Evolutionary conservation across 2,113 vertebrate genomes (phyloP).

Genomic region (Puffinus mauretanicus): DNA sequence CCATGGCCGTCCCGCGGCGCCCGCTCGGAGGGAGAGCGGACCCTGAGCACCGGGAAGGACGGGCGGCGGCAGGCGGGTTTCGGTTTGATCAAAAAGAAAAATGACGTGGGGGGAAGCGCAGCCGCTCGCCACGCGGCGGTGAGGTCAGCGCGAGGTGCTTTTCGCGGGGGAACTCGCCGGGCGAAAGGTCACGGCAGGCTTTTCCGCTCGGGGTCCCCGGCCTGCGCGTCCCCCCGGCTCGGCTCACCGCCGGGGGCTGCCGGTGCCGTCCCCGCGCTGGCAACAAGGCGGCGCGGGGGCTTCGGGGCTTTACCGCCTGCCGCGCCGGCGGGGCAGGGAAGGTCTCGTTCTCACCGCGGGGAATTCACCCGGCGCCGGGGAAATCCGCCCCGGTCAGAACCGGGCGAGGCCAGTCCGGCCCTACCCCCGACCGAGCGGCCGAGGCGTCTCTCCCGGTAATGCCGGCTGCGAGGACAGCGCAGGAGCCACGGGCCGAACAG

Average conservation of each 20-base stretch:
- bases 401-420: accelerated
- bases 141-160: neutral
- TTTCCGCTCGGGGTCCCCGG: neutral
- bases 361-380: neutral
- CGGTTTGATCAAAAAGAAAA: neutral
- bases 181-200: neutral
- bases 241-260: accelerated
- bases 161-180: neutral
- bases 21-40: neutral
- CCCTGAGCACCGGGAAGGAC: accelerated
- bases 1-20: neutral
- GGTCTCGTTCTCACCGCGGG: neutral
- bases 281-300: accelerated
- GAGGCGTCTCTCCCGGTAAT: accelerated
- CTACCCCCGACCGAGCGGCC: accelerated
- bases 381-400: neutral
- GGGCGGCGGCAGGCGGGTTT: neutral
- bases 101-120: neutral
- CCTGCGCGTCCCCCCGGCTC: accelerated
- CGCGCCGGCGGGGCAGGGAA: accelerated
- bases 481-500: too few relatives aligned
- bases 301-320: neutral
- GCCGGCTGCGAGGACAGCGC: accelerated
- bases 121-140: neutral
- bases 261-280: accelerated